These are phyloP conservation scores for Choloepus didactylus DNA, from an alignment of 2,797 vertebrate genomes.

Conservation along the genomic window DNA sequence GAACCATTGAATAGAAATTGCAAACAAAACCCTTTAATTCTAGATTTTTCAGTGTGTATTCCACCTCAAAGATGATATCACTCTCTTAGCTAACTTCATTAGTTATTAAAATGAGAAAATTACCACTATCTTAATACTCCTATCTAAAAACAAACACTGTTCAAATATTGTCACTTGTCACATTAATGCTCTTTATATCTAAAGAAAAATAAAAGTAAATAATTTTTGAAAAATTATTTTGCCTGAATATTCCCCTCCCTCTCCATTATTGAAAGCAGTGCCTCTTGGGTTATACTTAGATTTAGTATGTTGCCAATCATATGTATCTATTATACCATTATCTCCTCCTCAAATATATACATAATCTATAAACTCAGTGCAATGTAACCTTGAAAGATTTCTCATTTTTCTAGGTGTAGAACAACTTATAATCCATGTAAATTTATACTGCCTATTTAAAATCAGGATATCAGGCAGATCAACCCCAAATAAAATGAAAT, in stretches of 20 bases:
- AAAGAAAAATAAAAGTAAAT: neutral
- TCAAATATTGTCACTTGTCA: neutral
- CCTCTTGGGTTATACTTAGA: neutral
- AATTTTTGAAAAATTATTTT: neutral
- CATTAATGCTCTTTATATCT: neutral
- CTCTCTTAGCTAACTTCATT: neutral
- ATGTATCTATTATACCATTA: neutral
- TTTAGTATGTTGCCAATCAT: neutral
- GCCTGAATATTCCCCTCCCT: neutral
- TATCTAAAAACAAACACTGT: neutral
- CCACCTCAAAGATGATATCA: neutral
- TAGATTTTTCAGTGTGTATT: neutral
- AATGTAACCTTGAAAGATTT: neutral
- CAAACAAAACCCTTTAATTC: neutral
- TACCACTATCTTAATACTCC: neutral
- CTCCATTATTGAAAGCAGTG: neutral
- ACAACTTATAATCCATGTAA: neutral
- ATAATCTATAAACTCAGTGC: neutral
- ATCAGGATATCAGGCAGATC: neutral
- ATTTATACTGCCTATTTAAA: slow-evolving; percentile 8
- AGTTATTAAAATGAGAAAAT: slow-evolving; percentile 12
- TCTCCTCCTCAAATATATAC: neutral
- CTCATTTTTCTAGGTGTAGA: neutral
- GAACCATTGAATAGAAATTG: neutral
- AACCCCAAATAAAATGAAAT: slow-evolving; percentile 9